Evolutionary conservation across 2,888 invertebrate species (phyloP).

Genomic region (Eupithecia insigniata): DNA sequence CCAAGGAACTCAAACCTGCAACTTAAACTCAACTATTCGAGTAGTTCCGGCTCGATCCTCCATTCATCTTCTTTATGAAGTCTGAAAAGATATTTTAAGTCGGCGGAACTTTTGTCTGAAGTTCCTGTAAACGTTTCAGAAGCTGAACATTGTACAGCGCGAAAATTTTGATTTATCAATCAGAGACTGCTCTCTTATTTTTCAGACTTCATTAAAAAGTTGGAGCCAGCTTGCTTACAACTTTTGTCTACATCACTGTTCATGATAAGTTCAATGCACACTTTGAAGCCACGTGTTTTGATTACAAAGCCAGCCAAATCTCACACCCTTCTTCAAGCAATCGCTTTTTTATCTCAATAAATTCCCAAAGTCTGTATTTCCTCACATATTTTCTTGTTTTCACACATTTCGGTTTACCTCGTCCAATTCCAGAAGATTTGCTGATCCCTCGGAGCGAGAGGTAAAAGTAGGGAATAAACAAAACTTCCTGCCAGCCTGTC

Average conservation of each 20-base stretch:
- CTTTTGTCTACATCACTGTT: neutral
- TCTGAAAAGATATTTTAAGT: slow-evolving; percentile 31
- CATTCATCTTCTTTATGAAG: slow-evolving; percentile 37
- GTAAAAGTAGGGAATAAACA: slow-evolving; percentile 50
- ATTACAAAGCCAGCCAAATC: neutral
- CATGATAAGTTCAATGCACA: neutral
- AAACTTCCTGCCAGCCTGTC: slow-evolving; percentile 43
- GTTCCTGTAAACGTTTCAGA: slow-evolving; percentile 17
- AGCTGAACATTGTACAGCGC: neutral
- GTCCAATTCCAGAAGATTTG: slow-evolving; percentile 29
- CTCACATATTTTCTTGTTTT: slow-evolving; percentile 4
- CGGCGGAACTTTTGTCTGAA: slow-evolving; percentile 21
- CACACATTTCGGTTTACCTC: slow-evolving; percentile 21
- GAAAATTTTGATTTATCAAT: neutral
- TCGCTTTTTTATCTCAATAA: neutral
- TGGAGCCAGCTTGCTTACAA: neutral
- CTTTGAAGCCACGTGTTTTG: neutral
- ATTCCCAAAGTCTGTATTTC: neutral
- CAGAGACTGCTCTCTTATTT: neutral
- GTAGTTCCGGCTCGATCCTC: slow-evolving; percentile 27
- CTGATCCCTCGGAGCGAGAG: slow-evolving; percentile 41
- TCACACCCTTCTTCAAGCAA: neutral
- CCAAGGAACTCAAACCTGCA: slow-evolving; percentile 19
- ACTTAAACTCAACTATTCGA: slow-evolving; percentile 29
- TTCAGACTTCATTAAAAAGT: neutral